Evolutionary conservation across 2,888 invertebrate species (phyloP).

Genomic region (Galerucella pusilla): DNA sequence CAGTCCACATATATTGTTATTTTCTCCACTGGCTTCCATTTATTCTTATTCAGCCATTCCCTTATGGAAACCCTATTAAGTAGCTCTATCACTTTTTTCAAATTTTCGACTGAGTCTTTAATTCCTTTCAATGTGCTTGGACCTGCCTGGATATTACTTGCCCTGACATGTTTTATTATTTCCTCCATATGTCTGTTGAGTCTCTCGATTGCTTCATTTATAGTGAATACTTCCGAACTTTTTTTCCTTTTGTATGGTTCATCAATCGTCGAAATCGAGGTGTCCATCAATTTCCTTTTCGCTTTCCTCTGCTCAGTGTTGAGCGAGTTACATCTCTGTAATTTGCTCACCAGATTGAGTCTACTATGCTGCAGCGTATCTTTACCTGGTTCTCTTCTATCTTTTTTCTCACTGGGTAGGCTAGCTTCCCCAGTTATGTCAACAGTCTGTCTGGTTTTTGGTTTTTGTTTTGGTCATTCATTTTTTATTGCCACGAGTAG

Average conservation of each 20-base stretch:
- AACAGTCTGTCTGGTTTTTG: not conserved
- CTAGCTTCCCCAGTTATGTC: not conserved
- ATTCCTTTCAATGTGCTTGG: not conserved
- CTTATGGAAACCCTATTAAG: not conserved
- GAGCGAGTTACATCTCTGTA: no score
- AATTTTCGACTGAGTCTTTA: not conserved
- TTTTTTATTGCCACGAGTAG: no score
- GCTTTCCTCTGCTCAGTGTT: no score
- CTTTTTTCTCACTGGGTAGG: not conserved
- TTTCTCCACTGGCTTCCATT: not conserved
- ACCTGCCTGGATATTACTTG: not conserved
- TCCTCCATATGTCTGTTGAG: not conserved
- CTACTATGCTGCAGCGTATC: not conserved
- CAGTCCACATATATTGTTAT: no score
- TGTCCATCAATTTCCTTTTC: no score
- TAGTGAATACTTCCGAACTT: not conserved
- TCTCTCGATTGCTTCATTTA: not conserved
- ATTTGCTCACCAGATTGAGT: no score
- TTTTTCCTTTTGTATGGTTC: not conserved
- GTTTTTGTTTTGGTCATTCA: no score
- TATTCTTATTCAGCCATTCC: not conserved
- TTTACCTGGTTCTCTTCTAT: not conserved
- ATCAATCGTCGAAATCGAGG: not conserved
- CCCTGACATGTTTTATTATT: not conserved
- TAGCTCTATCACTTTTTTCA: not conserved